Conservation (phyloP, 2,113 vertebrate species). For the Platysteira castanea region DNA sequence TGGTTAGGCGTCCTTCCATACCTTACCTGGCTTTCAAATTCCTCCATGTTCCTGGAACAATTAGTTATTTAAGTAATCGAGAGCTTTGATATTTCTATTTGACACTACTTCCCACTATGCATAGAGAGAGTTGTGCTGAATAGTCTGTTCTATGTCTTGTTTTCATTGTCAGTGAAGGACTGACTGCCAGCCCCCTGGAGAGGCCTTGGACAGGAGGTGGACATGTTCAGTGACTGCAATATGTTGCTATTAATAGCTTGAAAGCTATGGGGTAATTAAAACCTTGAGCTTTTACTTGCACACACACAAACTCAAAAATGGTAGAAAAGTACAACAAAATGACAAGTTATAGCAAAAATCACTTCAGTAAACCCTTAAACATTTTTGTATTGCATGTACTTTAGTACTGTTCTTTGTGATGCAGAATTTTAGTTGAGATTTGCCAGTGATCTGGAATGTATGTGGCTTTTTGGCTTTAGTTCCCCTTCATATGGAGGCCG, state of each 20-base stretch:
- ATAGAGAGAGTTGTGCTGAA: background rate
- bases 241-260: background rate
- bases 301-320: background rate
- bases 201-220: background rate
- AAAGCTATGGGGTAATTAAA: background rate
- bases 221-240: background rate
- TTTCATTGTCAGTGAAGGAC: background rate
- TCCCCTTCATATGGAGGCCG: fast-evolving
- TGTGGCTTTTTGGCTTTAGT: background rate
- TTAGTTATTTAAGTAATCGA: background rate
- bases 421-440: background rate
- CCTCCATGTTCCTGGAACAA: background rate
- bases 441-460: background rate
- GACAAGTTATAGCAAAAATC: background rate
- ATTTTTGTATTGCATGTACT: background rate
- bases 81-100: background rate
- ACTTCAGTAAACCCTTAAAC: background rate
- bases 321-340: background rate
- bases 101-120: background rate
- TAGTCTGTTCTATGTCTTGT: background rate
- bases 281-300: background rate
- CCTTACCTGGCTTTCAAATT: background rate
- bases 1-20: background rate
- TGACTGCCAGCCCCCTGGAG: background rate
- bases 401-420: background rate